These are phyloP conservation scores for Cyclargus thomasi DNA, from an alignment of 1,140 invertebrate species.

Conservation along the genomic window DNA sequence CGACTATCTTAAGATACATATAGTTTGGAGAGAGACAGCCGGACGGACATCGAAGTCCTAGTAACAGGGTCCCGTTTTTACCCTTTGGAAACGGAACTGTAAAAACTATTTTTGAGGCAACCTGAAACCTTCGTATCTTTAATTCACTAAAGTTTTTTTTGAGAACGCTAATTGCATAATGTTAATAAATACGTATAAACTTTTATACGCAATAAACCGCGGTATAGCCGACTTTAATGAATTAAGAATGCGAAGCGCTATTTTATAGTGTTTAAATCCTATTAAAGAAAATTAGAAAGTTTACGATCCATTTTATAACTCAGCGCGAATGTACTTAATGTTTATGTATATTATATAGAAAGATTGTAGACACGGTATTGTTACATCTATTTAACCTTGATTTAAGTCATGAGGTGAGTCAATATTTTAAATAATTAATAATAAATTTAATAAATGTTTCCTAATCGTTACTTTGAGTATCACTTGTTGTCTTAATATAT, in stretches of 20 bases:
- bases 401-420: too few relatives aligned
- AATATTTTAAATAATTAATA: too few relatives aligned
- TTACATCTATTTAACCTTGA: too few relatives aligned
- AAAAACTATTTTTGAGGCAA: too few relatives aligned
- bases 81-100: too few relatives aligned
- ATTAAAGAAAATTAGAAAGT: slow-evolving; percentile 48
- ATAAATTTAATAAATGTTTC: too few relatives aligned
- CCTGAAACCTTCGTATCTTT: background rate
- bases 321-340: background rate
- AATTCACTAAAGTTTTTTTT: background rate
- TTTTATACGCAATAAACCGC: slow-evolving; percentile 5
- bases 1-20: too few relatives aligned
- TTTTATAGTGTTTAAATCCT: slow-evolving; percentile 58
- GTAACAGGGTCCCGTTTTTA: too few relatives aligned
- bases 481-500: too few relatives aligned
- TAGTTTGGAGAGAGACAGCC: too few relatives aligned
- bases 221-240: slow-evolving; percentile 57
- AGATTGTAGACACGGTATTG: background rate
- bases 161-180: background rate
- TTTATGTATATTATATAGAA: slow-evolving; percentile 3
- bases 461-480: too few relatives aligned
- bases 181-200: background rate
- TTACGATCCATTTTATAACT: slow-evolving; percentile 36
- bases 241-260: slow-evolving; percentile 60
- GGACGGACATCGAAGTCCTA: too few relatives aligned